Evolutionary conservation across 2,113 vertebrate genomes (phyloP).

Genomic region (Dipodomys merriami): DNA sequence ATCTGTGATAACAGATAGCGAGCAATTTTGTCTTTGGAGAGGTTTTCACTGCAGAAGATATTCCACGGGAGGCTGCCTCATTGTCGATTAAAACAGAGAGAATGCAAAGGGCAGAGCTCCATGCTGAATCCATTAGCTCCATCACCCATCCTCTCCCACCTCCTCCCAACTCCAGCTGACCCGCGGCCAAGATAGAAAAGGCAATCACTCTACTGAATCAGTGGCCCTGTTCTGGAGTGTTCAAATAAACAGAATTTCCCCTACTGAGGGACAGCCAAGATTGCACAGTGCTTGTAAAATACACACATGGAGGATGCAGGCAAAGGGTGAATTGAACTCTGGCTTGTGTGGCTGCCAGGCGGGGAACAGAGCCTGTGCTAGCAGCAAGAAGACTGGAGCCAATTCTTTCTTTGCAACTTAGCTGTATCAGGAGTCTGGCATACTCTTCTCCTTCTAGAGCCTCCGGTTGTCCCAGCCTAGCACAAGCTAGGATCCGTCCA

Average conservation of each 20-base stretch:
- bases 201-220: slow-evolving; percentile 27
- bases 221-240: neutral
- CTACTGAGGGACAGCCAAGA: slow-evolving; percentile 18
- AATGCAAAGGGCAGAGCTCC: neutral
- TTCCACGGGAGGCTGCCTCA: slow-evolving; percentile 11
- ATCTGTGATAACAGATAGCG: slow-evolving; percentile 42
- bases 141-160: neutral
- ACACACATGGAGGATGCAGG: neutral
- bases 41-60: slow-evolving; percentile 32
- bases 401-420: neutral
- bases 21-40: slow-evolving; percentile 39
- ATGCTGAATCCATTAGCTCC: slow-evolving; percentile 3
- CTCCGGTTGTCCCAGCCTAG: neutral
- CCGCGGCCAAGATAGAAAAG: neutral
- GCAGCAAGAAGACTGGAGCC: neutral
- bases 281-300: slow-evolving; percentile 32
- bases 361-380: neutral
- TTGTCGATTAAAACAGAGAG: slow-evolving; percentile 42
- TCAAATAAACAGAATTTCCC: slow-evolving; percentile 56
- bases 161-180: neutral
- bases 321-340: slow-evolving; percentile 15
- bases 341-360: neutral
- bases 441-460: neutral
- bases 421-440: neutral
- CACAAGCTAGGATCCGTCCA: neutral